Evolutionary conservation across 2,888 invertebrate genomes (phyloP).

Genomic region (Encarsia formosa): DNA sequence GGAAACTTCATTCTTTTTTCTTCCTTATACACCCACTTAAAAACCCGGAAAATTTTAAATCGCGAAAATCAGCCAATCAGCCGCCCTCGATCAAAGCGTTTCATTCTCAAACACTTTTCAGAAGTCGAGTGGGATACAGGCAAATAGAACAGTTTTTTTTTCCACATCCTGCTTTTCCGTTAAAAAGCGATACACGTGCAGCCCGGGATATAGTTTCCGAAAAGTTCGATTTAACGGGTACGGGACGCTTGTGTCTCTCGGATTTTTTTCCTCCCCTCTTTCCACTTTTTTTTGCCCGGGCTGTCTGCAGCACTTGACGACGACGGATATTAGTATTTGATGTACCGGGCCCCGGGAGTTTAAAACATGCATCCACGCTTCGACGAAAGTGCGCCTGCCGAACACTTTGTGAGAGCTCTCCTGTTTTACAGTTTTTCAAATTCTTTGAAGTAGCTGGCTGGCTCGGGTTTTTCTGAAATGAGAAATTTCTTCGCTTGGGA

Average conservation of each 20-base stretch:
- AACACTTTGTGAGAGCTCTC: too few relatives aligned
- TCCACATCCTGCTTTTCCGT: neutral
- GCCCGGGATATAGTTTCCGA: conserved; percentile 12
- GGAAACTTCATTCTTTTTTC: conserved; percentile 1
- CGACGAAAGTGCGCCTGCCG: conserved; percentile 1
- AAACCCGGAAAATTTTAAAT: too few relatives aligned
- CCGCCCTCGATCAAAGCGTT: too few relatives aligned
- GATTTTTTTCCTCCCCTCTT: conserved; percentile 1
- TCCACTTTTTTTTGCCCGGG: neutral
- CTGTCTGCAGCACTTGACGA: conserved; percentile 1
- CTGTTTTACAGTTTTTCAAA: too few relatives aligned
- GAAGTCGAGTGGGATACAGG: conserved; percentile 12
- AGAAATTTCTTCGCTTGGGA: too few relatives aligned
- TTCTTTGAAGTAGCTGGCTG: too few relatives aligned
- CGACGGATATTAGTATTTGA: conserved; percentile 12
- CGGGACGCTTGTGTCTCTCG: neutral
- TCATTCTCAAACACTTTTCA: conserved; percentile 20
- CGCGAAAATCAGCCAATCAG: too few relatives aligned
- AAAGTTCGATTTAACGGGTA: conserved; percentile 5
- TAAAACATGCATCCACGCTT: neutral
- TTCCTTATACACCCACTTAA: neutral
- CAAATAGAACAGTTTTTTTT: too few relatives aligned
- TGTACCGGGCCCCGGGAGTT: conserved; percentile 6
- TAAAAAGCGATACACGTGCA: conserved; percentile 2
- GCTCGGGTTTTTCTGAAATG: too few relatives aligned